Percentiles rank a stretch among this genome's conserved stretches.
Conservation (phyloP, 1,140 invertebrate genomes). For the Leptinotarsa texana region DNA sequence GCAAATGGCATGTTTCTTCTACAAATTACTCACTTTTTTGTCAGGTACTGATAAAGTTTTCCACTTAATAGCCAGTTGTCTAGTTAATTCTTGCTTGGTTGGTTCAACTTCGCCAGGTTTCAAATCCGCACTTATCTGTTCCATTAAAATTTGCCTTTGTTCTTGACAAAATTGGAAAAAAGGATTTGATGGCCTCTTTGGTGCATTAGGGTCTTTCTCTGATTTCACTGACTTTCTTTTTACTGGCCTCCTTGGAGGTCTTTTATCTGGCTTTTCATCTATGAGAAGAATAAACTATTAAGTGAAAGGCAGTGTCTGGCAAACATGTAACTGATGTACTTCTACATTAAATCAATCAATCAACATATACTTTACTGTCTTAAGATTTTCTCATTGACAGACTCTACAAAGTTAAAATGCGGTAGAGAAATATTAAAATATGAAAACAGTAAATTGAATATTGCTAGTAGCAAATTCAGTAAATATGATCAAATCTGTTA, state of each 20-base stretch:
- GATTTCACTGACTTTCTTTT: conserved; percentile 60
- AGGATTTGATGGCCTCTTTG: conserved; percentile 77
- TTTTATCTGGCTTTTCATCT: conserved; percentile 43
- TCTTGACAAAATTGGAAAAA: conserved; percentile 83
- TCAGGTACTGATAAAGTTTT: conserved; percentile 70
- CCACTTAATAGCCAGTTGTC: conserved; percentile 74
- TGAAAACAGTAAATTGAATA: no score
- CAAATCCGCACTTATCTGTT: conserved; percentile 62
- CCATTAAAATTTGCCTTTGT: conserved; percentile 72
- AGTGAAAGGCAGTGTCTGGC: no score
- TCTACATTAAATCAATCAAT: no score
- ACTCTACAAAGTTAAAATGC: no score
- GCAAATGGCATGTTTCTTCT: neutral
- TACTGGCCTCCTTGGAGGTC: conserved; percentile 53
- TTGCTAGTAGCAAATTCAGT: no score
- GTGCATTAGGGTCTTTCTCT: conserved; percentile 75
- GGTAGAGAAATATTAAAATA: no score
- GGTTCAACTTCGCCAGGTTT: conserved; percentile 68
- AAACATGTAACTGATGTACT: no score
- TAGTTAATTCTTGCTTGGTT: conserved; percentile 74
- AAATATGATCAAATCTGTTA: no score
- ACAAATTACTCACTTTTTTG: conserved; percentile 63
- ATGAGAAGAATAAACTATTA: conserved; percentile 7
- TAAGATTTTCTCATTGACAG: no score
- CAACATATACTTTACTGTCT: no score